Base-by-base conservation (phyloP, 2,888 invertebrate species). In the Caenorhabditis becei region DNA sequence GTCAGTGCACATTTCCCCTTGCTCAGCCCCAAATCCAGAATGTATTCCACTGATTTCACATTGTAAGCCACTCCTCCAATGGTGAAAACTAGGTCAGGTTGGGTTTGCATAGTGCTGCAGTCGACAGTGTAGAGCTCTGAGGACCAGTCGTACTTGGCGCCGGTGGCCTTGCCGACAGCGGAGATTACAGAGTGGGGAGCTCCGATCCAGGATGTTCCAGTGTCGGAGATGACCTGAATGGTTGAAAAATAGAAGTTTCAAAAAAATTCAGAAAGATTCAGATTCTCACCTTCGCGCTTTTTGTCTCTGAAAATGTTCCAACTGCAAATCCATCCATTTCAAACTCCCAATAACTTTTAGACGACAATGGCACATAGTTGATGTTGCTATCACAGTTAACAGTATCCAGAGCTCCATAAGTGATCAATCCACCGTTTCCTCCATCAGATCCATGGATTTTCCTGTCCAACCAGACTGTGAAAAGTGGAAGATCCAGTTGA, bases 401-500 rank as follows among this genome's bases (percentile, higher is more conserved):
- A 54, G 80, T 86, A 14, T 93, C 92, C 41, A 88, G 49, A 24
- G 82, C 87, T 79, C 88, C 88, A 67, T 86, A 88, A 67, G 88
- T 88, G 86, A 85, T 86, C 69, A 85, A 78, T 51, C 88, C 87
- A 47, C 86, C 88, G n/a, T n/a, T n/a, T 61, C 66, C 66, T 44
- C 79, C 87, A 67, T 78, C 81, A 56, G 83, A 80, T 20, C 62
- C 26, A 49, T 59, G 24, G 26, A 86, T 85, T 71, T 84, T 78
- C 66, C 86, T 85, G 83, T 86, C 82, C 20, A 88, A 80, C 77
- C 80, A 88, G 66, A 87, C 88, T 58, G 86, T 84, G 83, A 88
- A 88, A 47, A 88, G 80, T 20, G 86, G 85, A 65, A 80, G 82
- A 77, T 87, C 86, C 23, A 88, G 83, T 92, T 97, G 97, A 59